Base-by-base conservation (phyloP, 64 coral and sea anemone species). In the Stichodactyla mertensii region DNA sequence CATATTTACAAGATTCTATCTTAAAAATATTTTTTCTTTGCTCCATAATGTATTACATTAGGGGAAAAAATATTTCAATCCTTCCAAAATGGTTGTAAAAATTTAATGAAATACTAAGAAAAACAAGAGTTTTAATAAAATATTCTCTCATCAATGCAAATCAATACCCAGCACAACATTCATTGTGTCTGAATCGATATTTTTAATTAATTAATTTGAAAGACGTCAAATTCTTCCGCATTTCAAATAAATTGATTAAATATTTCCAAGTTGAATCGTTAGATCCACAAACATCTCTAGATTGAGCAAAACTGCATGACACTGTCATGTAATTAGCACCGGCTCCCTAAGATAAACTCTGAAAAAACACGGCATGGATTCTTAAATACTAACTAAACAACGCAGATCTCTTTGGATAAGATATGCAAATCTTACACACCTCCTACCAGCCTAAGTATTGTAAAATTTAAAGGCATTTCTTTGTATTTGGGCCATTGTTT, bases 401-500 rank as follows among this genome's bases (percentile, higher is more conserved):
- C 3, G 14, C n/a, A 27, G 69, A 74, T 74, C 69, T 74, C 24
- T 74, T 31, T 11, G 8, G 26, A 28, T 11, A 31, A 23, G 22
- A 11, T 74, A 74, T 74, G 69, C 69, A 74, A 31, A 74, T 74
- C 69, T 13, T 13, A 74, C 69, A 74, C 69, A 23, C 69, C 69
- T 27, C 69, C 69, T 31, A 74, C 69, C n/a, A 74, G 24, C 2
- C 69, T 31, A 23, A 74, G 22, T 11, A 71, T 74, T 74, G 69
- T 74, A 31, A 74, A 74, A 74, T 74, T 74, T 74, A 74, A 74
- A 74, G 22, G 24, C 69, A 74, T 66, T 66, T n/a, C 12, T n/a
- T 66, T 74, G 69, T 74, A 74, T 74, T n/a, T 74, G 6, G 23
- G 9, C 11, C 4, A 27, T 31, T 74, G 69, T 74, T 74, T 31